These are phyloP conservation scores for Pelosia muscerda DNA, from an alignment of 2,888 invertebrate species.

Conservation along the genomic window DNA sequence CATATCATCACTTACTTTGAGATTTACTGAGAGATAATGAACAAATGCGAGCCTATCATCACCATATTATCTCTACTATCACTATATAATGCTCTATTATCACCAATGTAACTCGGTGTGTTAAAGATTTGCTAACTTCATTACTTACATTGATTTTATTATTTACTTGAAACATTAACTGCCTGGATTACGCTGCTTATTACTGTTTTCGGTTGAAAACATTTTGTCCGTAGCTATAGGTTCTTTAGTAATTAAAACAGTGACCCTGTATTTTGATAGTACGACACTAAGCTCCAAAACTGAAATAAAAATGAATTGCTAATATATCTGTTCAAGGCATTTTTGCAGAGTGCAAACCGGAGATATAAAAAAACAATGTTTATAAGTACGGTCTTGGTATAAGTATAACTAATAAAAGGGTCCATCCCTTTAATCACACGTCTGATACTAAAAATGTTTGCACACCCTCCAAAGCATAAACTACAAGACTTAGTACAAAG, in stretches of 20 bases:
- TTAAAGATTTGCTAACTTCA: too few species aligned
- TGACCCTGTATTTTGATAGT: background rate
- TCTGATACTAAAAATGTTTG: conserved; percentile 14
- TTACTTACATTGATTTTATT: background rate
- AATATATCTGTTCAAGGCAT: background rate
- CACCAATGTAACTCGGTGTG: too few species aligned
- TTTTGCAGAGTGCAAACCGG: background rate
- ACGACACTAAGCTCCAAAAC: background rate
- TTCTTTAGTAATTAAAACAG: background rate
- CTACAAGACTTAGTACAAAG: conserved; percentile 20
- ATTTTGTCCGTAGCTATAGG: too few species aligned
- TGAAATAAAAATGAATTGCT: background rate
- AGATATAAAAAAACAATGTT: background rate
- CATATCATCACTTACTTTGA: too few species aligned
- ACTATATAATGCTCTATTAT: too few species aligned
- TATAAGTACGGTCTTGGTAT: background rate
- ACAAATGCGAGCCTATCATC: too few species aligned
- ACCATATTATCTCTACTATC: too few species aligned
- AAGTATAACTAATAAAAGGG: conserved; percentile 3
- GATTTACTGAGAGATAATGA: too few species aligned
- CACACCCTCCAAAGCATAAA: conserved; percentile 16
- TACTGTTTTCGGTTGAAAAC: too few species aligned
- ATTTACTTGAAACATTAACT: background rate
- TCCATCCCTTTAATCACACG: conserved; percentile 11
- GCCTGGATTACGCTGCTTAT: background rate